Conservation (phyloP, 2,888 invertebrate genomes). For the Macaria liturata region DNA sequence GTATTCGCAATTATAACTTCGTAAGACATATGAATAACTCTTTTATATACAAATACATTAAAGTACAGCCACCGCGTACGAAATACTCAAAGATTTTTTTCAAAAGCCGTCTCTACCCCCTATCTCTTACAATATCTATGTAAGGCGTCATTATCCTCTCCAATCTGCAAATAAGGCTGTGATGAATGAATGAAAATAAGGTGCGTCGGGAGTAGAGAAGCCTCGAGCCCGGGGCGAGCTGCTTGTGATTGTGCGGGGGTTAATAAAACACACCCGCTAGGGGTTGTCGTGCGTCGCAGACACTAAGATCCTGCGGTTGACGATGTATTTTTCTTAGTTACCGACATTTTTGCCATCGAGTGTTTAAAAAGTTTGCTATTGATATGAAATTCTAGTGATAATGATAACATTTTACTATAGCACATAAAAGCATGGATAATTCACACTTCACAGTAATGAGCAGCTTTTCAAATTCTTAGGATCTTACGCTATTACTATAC, state of each 20-base stretch:
- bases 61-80: too few species aligned
- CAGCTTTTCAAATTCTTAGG: too few species aligned
- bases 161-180: slow-evolving; percentile 28
- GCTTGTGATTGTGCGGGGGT: slow-evolving; percentile 42
- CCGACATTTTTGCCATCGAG: too few species aligned
- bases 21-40: too few species aligned
- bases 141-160: slow-evolving; percentile 14
- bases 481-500: too few species aligned
- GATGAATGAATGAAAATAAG: slow-evolving; percentile 32
- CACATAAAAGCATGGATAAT: too few species aligned
- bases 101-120: neutral
- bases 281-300: slow-evolving; percentile 5
- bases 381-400: too few species aligned
- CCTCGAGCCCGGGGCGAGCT: slow-evolving; percentile 40
- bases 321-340: neutral
- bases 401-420: too few species aligned
- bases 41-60: too few species aligned
- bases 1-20: neutral
- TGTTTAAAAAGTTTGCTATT: too few species aligned
- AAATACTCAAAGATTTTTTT: neutral
- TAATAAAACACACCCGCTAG: slow-evolving; percentile 39
- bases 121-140: slow-evolving; percentile 9
- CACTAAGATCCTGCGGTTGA: slow-evolving; percentile 3
- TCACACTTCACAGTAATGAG: too few species aligned
- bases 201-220: slow-evolving; percentile 24